Evolutionary conservation across 2,888 invertebrate species (phyloP), one percentile per base, ranked within the genome.

Genomic region (Pasiphila rectangulata): DNA sequence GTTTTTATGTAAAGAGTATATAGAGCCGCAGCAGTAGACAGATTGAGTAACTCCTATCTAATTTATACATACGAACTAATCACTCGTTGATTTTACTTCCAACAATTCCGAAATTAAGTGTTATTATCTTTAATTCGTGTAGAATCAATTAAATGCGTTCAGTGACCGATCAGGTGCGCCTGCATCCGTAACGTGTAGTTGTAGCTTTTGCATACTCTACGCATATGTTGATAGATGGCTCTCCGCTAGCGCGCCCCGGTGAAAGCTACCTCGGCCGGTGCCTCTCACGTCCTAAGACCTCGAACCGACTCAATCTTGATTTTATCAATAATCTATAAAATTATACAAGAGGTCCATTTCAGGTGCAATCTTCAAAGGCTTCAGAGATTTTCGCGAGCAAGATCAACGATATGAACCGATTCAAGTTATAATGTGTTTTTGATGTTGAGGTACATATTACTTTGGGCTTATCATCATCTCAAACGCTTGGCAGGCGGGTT

Each of bases 201-300:
- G 20, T 2, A 1, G 17, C 17, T 30, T 38, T 39, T 15, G 35
- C 12, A 17, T 43, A 48, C 35, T 48, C 48, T 48, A 39, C 39
- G 51, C 40, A 37, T 51, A 38, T 25, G 24, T 32, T 36, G 51
- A 52, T 44, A 51, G 52, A 52, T 46, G 46, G 37, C 46, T 24
- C 43, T 15, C 38, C 41, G 30, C 23, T 13, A n/a, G n/a, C 7
- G 13, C 12, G n/a, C 27, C 38, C 27, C 37, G 52, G 59, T 47
- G 59, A 59, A 57, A 57, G 57, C 57, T 49, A 44, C 49, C 43
- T 16, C 50, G 44, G 41, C 32, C 25, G 36, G 24, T 51, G 39
- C 19, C 49, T 51, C 53, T 46, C 53, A 51, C 47, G 51, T 57
- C 59, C 54, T 56, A 56, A 47, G 41, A 46, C 46, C 42, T 46